Base-by-base conservation (phyloP, 2,113 vertebrate genomes). In the Budorcas taxicolor region DNA sequence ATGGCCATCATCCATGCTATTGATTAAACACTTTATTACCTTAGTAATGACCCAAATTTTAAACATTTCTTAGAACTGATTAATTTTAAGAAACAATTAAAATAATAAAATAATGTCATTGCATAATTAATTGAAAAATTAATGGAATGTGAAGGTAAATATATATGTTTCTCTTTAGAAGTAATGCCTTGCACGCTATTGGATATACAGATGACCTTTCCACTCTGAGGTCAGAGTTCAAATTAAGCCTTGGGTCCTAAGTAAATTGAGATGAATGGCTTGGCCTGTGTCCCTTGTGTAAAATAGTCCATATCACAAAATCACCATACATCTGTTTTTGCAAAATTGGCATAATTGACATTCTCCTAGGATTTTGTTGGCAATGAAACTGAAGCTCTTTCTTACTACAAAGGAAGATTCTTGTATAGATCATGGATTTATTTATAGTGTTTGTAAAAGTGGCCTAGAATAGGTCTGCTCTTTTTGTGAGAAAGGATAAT, bases 251-350 rank as follows among this genome's bases (percentile, higher is more conserved):
- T 96, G 80, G 97, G 85, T 96, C 90, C 83, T 97, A 97, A 98
- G 94, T 98, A 98, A 99, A 99, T 99, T 98, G 98, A 98, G 98
- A 99, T 98, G 98, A 99, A 98, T 99, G 96, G 89, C 67, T 98
- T 97, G 88, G 96, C 53, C 81, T 99, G 98, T 96, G 95, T 98
- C 98, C 98, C 98, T 98, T 19, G 97, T 97, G 98, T 98, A 97
- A 98, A 98, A 96, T 94, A 98, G 97, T 98, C 97, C 83, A 52
- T 96, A 97, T 97, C 82, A 84, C 92, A 94, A 97, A 98, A 98
- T 98, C 83, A n/a, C 95, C 7, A 36, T 98, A 98, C 96, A 98
- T 98, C 97, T 98, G 87, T 97, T 98, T 98, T 98, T 98, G 85
- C 55, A 98, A 97, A 98, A 97, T 98, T 98, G 98, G 97, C 93